These are phyloP conservation scores for Oryzias sinensis DNA, from an alignment of 2,797 vertebrate genomes.

Conservation along the genomic window DNA sequence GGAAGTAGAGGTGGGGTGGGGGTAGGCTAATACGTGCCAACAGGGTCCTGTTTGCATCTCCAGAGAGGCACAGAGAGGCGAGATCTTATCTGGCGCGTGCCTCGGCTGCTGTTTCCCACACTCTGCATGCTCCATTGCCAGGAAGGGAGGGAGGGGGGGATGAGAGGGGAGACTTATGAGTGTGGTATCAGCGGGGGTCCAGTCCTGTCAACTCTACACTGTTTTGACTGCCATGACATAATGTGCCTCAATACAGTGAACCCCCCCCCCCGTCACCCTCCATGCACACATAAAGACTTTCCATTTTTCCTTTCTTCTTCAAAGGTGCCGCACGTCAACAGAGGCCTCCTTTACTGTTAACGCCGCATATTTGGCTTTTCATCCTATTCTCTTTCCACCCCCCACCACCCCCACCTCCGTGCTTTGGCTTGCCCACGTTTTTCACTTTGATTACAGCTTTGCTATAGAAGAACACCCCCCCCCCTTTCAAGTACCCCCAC, in stretches of 20 bases:
- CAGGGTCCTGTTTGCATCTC: slow-evolving; percentile 81
- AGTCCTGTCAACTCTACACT: slow-evolving; percentile 80
- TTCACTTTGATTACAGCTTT: slow-evolving; percentile 83
- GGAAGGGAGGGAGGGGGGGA: slow-evolving; percentile 45
- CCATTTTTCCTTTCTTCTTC: slow-evolving; percentile 61
- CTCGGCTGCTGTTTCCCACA: slow-evolving; percentile 88
- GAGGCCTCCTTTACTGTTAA: slow-evolving; percentile 73
- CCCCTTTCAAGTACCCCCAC: neutral
- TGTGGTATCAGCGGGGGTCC: slow-evolving; percentile 51
- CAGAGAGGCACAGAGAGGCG: slow-evolving; percentile 77
- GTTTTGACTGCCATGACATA: slow-evolving; percentile 86
- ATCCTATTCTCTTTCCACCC: slow-evolving; percentile 47
- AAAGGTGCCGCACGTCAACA: slow-evolving; percentile 68
- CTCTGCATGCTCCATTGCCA: slow-evolving; percentile 81
- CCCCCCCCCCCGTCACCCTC: slow-evolving; percentile 30
- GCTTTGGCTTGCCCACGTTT: slow-evolving; percentile 72
- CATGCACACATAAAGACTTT: slow-evolving; percentile 30
- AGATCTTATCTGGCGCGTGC: slow-evolving; percentile 87
- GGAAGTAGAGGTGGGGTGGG: neutral
- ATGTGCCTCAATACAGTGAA: slow-evolving; percentile 83
- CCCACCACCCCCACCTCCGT: slow-evolving; percentile 17
- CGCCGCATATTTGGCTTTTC: slow-evolving; percentile 72
- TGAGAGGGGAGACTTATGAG: slow-evolving; percentile 43
- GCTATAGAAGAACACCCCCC: slow-evolving; percentile 74
- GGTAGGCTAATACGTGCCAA: slow-evolving; percentile 63